phyloP scores from a whole-genome alignment of 2,113 vertebrate species.

The Pituophis catenifer region DNA sequence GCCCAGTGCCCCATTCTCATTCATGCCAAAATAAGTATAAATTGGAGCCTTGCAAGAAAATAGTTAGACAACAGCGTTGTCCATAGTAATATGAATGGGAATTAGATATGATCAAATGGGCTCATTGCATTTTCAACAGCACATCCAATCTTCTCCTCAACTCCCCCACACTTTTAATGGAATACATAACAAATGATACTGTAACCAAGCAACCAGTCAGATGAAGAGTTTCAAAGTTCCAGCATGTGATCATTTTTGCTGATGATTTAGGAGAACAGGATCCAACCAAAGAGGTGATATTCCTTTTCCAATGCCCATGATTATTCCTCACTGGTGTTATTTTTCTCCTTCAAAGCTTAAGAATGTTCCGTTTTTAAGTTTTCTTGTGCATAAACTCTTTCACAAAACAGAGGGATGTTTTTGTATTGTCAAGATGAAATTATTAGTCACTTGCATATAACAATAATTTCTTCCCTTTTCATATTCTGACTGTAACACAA shows the following conservation, averaged over 20 bases:
- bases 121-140: conserved; percentile 68
- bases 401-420: background rate
- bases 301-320: conserved; percentile 38
- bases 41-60: conserved; percentile 69
- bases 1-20: conserved; percentile 74
- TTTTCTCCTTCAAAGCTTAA: background rate
- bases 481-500: background rate
- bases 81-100: conserved; percentile 72
- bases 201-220: conserved; percentile 77
- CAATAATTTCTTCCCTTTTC: background rate
- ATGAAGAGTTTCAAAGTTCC: conserved; percentile 72
- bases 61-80: conserved; percentile 79
- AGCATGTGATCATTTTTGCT: conserved; percentile 53
- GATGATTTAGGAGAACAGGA: conserved; percentile 42
- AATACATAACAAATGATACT: conserved; percentile 72
- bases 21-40: conserved; percentile 75
- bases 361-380: conserved; percentile 24
- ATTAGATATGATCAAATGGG: conserved; percentile 74
- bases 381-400: conserved; percentile 2
- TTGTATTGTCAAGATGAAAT: conserved; percentile 40
- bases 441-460: conserved; percentile 29
- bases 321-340: background rate
- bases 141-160: conserved; percentile 63
- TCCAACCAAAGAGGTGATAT: conserved; percentile 27
- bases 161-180: conserved; percentile 48